Evolutionary conservation across 2,888 invertebrate genomes (phyloP).

Genomic region (Lamellibrachia satsuma): DNA sequence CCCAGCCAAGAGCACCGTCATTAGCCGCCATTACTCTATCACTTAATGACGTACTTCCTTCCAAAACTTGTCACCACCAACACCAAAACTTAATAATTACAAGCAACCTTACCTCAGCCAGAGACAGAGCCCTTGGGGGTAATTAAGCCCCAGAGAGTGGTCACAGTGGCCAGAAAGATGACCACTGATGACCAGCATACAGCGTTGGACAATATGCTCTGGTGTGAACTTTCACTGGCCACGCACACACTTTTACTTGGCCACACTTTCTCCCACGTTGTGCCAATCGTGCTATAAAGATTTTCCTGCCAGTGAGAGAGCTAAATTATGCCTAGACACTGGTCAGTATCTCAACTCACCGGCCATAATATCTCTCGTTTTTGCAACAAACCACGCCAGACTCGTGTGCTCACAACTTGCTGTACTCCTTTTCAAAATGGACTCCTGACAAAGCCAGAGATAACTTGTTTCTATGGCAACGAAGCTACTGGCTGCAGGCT

Average conservation of each 20-base stretch:
- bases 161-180: neutral
- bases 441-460: conserved; percentile 3
- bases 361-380: neutral
- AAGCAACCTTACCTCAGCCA: neutral
- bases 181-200: neutral
- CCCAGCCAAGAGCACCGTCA: neutral
- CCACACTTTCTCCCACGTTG: neutral
- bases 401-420: neutral
- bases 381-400: neutral
- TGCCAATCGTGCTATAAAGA: neutral
- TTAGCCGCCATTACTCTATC: neutral
- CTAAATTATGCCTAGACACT: neutral
- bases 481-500: conserved; percentile 17
- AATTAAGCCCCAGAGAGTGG: conserved; percentile 4
- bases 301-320: neutral
- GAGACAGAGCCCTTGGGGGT: neutral
- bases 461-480: conserved; percentile 13
- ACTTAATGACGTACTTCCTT: neutral
- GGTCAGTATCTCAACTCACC: neutral
- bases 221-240: conserved; percentile 17
- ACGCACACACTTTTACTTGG: conserved; percentile 17
- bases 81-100: neutral
- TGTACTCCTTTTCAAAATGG: conserved; percentile 17
- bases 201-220: neutral
- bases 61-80: neutral